Evolutionary conservation across 2,113 vertebrate species (phyloP), one percentile per base, ranked within the genome.

Genomic region (Pseudorhombus dupliciocellatus): DNA sequence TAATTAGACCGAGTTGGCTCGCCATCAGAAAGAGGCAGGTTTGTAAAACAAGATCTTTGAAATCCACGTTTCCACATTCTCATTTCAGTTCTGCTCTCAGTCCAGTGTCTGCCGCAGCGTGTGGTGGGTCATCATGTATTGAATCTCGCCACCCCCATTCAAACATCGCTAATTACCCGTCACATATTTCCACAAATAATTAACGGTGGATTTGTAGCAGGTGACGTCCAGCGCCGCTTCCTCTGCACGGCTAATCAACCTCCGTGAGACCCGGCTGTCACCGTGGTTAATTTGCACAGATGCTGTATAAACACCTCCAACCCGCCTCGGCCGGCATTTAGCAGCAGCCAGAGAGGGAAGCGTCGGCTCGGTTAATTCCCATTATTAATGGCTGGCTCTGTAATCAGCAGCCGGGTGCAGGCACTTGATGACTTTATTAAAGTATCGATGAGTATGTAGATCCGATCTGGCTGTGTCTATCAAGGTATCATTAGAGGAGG

Each of bases 241-340:
- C 53, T 30, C 54, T 66, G 25, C 57, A 46, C 10, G 34, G 61
- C 56, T 66, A 62, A 81, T 79, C 53, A 28, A n/a, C 30, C 67
- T 51, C 40, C 0, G 25, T 31, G 46, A 77, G 51, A 70, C 62
- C 15, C 26, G 28, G 65, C 57, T 70, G 79, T 65, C 84, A 56
- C 75, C 5, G 66, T 46, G 42, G 54, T 66, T 79, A 68, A 81
- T 86, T 48, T 56, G 75, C 75, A 80, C 77, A 65, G 59, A 84
- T 84, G 86, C 67, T 66, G 54, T 65, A 60, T 75, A 68, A 80
- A 82, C 63, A 70, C 42, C n/a, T 34, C 34, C 51, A 3, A 5
- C 77, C 54, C 69, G n/a, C 62, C 78, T 73, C 60, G 81, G 75
- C 73, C 68, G 31, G 70, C 57, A 7, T 83, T 87, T 74, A 81